Evolutionary conservation across 2,113 vertebrate genomes (phyloP).

Genomic region (Rhinopomastus cyanomelas): DNA sequence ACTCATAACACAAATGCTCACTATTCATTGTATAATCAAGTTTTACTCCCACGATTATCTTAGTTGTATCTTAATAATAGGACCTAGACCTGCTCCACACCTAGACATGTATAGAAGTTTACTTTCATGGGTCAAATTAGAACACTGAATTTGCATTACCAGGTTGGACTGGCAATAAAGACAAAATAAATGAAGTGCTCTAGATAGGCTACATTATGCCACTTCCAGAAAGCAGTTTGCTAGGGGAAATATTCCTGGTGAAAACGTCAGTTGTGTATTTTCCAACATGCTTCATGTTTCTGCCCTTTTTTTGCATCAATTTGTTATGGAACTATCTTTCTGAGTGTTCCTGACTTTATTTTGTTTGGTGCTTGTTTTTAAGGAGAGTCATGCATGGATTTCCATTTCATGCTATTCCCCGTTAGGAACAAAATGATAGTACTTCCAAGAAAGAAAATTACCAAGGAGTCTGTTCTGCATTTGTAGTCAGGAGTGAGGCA

Average conservation of each 20-base stretch:
- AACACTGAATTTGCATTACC: neutral
- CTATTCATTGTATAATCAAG: neutral
- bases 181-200: neutral
- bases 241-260: neutral
- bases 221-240: neutral
- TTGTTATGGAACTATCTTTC: slow-evolving; percentile 27
- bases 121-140: neutral
- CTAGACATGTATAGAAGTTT: neutral
- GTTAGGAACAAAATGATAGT: slow-evolving; percentile 29
- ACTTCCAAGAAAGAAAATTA: slow-evolving; percentile 63
- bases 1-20: neutral
- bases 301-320: slow-evolving; percentile 21
- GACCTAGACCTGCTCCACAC: neutral
- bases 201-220: neutral
- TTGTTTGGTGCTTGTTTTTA: slow-evolving; percentile 36
- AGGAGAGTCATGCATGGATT: slow-evolving; percentile 24
- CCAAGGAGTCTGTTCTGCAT: slow-evolving; percentile 60
- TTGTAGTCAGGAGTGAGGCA: slow-evolving; percentile 59
- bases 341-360: slow-evolving; percentile 11
- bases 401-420: slow-evolving; percentile 40
- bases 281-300: neutral
- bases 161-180: neutral
- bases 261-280: neutral
- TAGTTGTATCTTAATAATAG: neutral
- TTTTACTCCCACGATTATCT: neutral